Conservation (phyloP, 1,140 invertebrate genomes). For the Colletes gigas region DNA sequence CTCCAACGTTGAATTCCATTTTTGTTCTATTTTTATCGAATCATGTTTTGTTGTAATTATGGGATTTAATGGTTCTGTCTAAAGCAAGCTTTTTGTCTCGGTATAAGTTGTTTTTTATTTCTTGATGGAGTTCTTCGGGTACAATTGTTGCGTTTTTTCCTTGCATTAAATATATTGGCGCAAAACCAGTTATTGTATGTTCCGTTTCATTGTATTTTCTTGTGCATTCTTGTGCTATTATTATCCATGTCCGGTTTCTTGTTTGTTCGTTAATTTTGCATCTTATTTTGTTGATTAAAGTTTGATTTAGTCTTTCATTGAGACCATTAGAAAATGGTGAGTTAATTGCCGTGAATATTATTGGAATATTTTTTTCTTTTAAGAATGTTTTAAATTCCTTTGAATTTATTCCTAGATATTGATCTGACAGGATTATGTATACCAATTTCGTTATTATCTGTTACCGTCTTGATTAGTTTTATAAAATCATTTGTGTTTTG, state of each 20-base stretch:
- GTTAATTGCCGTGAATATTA: constrained; percentile 33
- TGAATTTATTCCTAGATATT: constrained; percentile 26
- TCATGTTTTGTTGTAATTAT: no score
- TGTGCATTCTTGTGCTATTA: no score
- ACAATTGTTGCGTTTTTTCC: no score
- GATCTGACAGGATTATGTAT: constrained; percentile 25
- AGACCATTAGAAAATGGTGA: background rate
- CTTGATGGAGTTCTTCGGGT: no score
- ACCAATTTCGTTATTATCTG: background rate
- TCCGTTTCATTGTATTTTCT: no score
- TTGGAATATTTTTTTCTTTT: constrained; percentile 9
- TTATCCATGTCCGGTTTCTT: background rate
- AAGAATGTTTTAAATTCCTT: constrained; percentile 27
- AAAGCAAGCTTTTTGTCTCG: no score
- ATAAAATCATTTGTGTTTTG: constrained; percentile 5
- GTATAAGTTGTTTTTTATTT: no score
- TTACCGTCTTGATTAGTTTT: constrained; percentile 1
- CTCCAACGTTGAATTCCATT: no score
- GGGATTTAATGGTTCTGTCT: no score
- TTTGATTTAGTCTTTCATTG: constrained; percentile 28
- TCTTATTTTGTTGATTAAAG: constrained; percentile 21
- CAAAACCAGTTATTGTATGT: no score
- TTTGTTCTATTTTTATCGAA: no score
- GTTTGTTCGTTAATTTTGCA: background rate
- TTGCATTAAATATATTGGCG: no score